Base-by-base conservation (phyloP, 2,888 invertebrate genomes). In the Cryptus viduatorius region DNA sequence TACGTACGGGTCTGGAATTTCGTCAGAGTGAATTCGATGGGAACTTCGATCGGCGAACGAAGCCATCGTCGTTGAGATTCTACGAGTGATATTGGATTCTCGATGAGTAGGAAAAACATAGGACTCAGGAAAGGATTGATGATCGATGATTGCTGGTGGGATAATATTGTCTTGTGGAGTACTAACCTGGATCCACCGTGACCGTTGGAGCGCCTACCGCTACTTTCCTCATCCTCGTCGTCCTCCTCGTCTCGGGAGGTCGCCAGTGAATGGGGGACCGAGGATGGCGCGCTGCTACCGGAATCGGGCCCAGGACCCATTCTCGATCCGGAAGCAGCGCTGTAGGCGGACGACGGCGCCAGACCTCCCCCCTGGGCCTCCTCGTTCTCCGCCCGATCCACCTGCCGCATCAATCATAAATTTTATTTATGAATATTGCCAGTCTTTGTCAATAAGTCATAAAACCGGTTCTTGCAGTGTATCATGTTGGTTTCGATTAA, bases 221-320 rank as follows among this genome's bases (percentile, higher is more conserved):
- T 93, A 90, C 92, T 93, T 83, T 93, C 93, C 67, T 97, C 96
- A 88, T 97, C 95, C 65, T 94, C 94, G 85, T 94, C 94, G 86
- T 94, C 94, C 79, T 94, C 96, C 85, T 97, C 97, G 90, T 96
- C 96, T 86, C 96, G 95, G 75, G 96, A 96, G 29, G 96, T 96
- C 80, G 96, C 95, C 87, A 95, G 95, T 16, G 96, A 95, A 24
- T 95, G 94, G 4, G 94, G 92, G 82, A 89, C 93, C 84, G 93
- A 93, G 82, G 93, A 93, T 81, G 92, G 93, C 73, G 93, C 93
- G 88, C 93, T 93, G 90, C 93, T 93, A 84, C 93, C 93, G 83
- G 93, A 93, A 87, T 93, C 93, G 89, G 91, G 92, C 88, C 92
- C 93, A 59, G 91, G 92, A 88, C 93, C 94, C 93, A 93, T 93